These are phyloP conservation scores for Apodemia mormo DNA, from an alignment of 2,888 invertebrate genomes.

Conservation along the genomic window DNA sequence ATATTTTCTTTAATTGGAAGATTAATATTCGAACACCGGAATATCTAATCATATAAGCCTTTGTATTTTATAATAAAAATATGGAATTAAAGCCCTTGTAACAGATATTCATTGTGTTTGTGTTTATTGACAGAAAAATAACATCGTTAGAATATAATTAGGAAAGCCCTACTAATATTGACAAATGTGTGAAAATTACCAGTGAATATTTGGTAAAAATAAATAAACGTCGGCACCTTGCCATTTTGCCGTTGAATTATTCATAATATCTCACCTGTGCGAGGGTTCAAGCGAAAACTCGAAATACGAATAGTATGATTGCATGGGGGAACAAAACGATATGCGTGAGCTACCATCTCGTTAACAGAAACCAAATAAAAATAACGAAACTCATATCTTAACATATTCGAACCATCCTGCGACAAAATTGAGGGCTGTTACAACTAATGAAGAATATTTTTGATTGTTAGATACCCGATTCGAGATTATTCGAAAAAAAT, in stretches of 20 bases:
- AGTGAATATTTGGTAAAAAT: conserved; percentile 68
- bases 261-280: conserved; percentile 71
- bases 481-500: too few relatives aligned
- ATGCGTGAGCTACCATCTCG: conserved; percentile 64
- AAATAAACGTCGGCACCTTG: conserved; percentile 67
- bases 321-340: conserved; percentile 59
- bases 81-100: too few relatives aligned
- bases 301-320: conserved; percentile 56
- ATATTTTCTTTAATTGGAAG: too few relatives aligned
- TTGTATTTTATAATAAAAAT: too few relatives aligned
- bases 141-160: conserved; percentile 1
- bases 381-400: conserved; percentile 50
- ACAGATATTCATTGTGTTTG: too few relatives aligned
- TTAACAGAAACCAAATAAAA: conserved; percentile 58
- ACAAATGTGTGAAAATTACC: conserved; percentile 59
- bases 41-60: too few relatives aligned
- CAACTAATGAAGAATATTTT: not conserved
- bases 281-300: conserved; percentile 53
- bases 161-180: conserved; percentile 36
- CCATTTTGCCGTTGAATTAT: conserved; percentile 79
- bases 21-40: too few relatives aligned
- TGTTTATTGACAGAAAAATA: conserved; percentile 1
- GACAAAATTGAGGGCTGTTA: not conserved
- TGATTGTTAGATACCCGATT: not conserved
- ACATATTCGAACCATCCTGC: conserved; percentile 40